Evolutionary conservation across 2,797 vertebrate genomes (phyloP).

Genomic region (Sandelia bainsii): DNA sequence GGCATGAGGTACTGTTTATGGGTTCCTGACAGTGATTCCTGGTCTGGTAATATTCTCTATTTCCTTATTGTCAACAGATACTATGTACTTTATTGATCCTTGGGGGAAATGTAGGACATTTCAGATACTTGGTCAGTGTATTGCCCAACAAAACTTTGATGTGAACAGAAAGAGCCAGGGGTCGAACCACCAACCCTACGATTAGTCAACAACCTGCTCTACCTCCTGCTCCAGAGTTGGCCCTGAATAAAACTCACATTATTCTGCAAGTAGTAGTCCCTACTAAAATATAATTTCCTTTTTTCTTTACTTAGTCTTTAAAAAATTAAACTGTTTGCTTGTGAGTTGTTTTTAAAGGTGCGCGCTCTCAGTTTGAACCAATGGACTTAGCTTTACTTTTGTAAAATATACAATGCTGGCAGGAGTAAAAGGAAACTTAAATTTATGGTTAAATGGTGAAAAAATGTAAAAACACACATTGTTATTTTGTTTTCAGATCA

Average conservation of each 20-base stretch:
- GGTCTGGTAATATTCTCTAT: background rate
- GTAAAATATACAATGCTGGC: background rate
- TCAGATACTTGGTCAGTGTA: no score
- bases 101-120: no score
- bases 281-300: no score
- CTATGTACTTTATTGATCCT: no score
- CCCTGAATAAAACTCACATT: no score
- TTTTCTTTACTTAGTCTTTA: no score
- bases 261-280: no score
- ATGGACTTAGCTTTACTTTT: background rate
- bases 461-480: background rate
- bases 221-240: no score
- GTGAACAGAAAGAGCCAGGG: no score
- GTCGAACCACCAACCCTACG: no score
- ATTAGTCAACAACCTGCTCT: no score
- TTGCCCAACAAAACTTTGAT: no score
- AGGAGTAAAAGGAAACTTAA: background rate
- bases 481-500: constrained; percentile 86
- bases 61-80: background rate
- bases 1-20: constrained; percentile 90
- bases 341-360: background rate
- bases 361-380: background rate
- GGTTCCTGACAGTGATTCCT: constrained; percentile 8
- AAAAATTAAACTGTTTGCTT: background rate
- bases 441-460: background rate